Percentiles rank a stretch among this genome's conserved stretches.
These are phyloP conservation scores for Engystomops pustulosus DNA, from an alignment of 2,113 vertebrate species.

Conservation along the genomic window DNA sequence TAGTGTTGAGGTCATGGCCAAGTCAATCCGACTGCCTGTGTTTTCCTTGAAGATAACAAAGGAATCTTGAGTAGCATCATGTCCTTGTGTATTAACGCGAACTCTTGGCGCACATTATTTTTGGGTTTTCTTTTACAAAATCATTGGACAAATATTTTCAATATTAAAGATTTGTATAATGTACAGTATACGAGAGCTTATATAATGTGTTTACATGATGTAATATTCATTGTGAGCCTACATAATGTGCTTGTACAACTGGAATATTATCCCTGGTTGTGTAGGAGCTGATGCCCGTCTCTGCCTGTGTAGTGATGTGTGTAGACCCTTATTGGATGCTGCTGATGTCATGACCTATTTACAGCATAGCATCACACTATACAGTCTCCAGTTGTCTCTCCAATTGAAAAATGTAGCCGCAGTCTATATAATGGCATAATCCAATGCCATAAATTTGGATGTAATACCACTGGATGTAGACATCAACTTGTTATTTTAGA, in stretches of 20 bases:
- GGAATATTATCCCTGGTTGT: background rate
- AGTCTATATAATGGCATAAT: background rate
- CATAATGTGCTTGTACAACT: background rate
- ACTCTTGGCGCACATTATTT: background rate
- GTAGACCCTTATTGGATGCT: background rate
- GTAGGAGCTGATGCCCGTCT: background rate
- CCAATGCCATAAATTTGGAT: background rate
- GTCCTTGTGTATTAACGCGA: slow-evolving; percentile 32
- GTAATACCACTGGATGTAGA: background rate
- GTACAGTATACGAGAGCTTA: background rate
- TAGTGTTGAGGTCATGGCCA: slow-evolving; percentile 55
- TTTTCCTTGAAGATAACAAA: slow-evolving; percentile 55
- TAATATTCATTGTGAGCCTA: background rate
- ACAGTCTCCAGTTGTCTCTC: background rate
- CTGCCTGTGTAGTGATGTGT: slow-evolving; percentile 13
- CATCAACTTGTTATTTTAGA: too few relatives aligned
- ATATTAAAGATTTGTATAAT: background rate
- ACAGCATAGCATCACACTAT: background rate
- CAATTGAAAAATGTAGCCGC: background rate
- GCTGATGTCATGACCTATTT: slow-evolving; percentile 23
- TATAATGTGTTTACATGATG: background rate
- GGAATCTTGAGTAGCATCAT: slow-evolving; percentile 21
- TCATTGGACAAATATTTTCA: background rate
- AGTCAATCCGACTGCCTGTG: slow-evolving; percentile 59
- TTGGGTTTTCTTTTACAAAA: background rate